phyloP scores from a whole-genome alignment of 2,888 invertebrate species.

The Cephus pulcher region DNA sequence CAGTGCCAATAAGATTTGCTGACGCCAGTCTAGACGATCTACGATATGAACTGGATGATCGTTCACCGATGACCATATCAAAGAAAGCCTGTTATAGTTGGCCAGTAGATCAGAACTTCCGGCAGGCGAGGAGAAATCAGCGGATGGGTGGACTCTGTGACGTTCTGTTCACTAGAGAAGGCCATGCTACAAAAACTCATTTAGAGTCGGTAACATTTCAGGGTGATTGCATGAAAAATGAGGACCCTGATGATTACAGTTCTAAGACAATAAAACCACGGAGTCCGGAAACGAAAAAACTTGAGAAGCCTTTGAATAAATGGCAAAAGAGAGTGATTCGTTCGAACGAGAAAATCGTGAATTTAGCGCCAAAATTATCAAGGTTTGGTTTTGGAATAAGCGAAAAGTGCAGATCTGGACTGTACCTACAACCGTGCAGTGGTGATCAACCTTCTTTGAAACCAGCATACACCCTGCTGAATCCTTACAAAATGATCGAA shows the following conservation, averaged over 20 bases:
- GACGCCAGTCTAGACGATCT: constrained; percentile 44
- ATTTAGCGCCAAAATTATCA: constrained; percentile 41
- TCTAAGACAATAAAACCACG: background rate
- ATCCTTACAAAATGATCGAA: constrained; percentile 43
- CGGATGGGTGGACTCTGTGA: constrained; percentile 40
- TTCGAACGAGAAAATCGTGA: constrained; percentile 3
- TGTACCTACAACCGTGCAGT: constrained; percentile 58
- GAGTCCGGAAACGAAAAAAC: background rate
- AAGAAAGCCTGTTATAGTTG: constrained; percentile 41
- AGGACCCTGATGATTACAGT: background rate
- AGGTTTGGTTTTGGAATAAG: constrained; percentile 67
- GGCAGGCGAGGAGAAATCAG: constrained; percentile 2
- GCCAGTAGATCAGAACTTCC: constrained; percentile 31
- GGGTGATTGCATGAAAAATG: background rate
- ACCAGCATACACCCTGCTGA: constrained; percentile 14
- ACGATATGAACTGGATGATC: constrained; percentile 33
- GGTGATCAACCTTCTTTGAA: constrained; percentile 21
- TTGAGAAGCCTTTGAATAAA: background rate
- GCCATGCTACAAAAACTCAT: background rate
- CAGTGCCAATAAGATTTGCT: constrained; percentile 46
- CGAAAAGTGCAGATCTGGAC: constrained; percentile 66
- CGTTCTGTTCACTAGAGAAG: constrained; percentile 42
- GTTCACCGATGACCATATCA: constrained; percentile 22
- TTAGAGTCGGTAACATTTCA: background rate
- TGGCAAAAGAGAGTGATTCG: background rate